Evolutionary conservation across 2,797 vertebrate species (phyloP).

Genomic region (Triplophysa bombifrons): DNA sequence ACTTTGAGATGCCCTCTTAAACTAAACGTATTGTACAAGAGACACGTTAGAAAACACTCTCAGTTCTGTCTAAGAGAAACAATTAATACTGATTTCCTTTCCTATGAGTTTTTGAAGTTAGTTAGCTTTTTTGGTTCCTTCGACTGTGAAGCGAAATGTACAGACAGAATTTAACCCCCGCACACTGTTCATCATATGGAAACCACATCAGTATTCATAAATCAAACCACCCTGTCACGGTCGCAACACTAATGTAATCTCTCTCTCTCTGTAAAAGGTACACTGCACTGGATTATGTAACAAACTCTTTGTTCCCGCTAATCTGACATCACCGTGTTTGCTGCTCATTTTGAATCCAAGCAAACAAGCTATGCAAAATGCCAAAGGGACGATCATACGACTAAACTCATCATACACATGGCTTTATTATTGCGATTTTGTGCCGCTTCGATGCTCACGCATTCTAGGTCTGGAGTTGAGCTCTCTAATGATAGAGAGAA

Average conservation of each 20-base stretch:
- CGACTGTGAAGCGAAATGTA: conserved; percentile 4
- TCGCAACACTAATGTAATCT: conserved; percentile 40
- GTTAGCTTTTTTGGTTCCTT: conserved; percentile 11
- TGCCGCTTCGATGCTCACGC: background rate
- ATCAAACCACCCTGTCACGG: conserved; percentile 37
- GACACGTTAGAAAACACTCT: background rate
- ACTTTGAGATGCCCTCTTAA: background rate
- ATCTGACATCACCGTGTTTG: conserved; percentile 23
- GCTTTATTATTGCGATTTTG: conserved; percentile 11
- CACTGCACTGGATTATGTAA: conserved; percentile 36
- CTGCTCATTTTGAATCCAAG: conserved; percentile 28
- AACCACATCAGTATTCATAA: conserved; percentile 15
- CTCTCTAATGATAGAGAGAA: conserved; percentile 14
- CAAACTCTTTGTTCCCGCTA: conserved; percentile 7
- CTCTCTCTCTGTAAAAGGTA: conserved; percentile 32
- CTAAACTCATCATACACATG: conserved; percentile 15
- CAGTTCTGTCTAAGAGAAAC: background rate
- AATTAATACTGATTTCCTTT: background rate
- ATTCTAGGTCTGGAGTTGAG: conserved; percentile 9
- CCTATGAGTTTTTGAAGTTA: background rate
- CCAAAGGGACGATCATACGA: conserved; percentile 10
- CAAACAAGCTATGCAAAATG: conserved; percentile 31
- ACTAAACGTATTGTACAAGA: too few species aligned
- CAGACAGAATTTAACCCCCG: background rate
- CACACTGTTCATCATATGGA: conserved; percentile 39